Conservation (phyloP, 2,888 invertebrate genomes). For the Listrodromus nycthemerus region DNA sequence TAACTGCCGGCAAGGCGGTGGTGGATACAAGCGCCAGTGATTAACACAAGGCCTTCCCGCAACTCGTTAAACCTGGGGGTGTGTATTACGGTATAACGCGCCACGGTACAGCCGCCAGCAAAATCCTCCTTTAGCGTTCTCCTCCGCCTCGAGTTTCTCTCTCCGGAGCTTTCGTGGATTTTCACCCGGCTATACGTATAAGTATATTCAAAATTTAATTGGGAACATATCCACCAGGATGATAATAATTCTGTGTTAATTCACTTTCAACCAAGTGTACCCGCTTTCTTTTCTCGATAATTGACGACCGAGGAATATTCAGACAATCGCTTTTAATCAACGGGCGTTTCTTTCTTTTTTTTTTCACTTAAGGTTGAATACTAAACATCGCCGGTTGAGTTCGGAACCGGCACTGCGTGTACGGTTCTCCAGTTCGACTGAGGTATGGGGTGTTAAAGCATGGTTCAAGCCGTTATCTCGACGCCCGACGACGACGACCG, state of each 20-base stretch:
- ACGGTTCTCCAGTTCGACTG: slow-evolving; percentile 41
- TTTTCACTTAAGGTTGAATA: neutral
- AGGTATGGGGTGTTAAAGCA: slow-evolving; percentile 61
- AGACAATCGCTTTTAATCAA: slow-evolving; percentile 27
- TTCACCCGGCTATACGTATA: neutral
- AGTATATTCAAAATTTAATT: slow-evolving; percentile 36
- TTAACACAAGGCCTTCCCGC: slow-evolving; percentile 62
- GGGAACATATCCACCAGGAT: slow-evolving; percentile 11
- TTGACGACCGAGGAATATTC: slow-evolving; percentile 8
- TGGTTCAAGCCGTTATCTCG: slow-evolving; percentile 66
- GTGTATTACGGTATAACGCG: slow-evolving; percentile 61
- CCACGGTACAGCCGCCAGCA: slow-evolving; percentile 41
- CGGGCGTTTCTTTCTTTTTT: neutral
- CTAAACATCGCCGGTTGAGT: slow-evolving; percentile 47
- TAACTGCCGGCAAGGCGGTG: slow-evolving; percentile 63
- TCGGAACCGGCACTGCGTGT: slow-evolving; percentile 38
- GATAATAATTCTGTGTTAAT: slow-evolving; percentile 12
- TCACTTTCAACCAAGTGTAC: neutral
- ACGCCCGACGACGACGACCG: slow-evolving; percentile 46
- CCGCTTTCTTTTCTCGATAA: neutral
- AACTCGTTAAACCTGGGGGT: slow-evolving; percentile 61
- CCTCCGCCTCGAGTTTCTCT: neutral
- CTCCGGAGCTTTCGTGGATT: slow-evolving; percentile 17
- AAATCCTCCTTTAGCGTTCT: slow-evolving; percentile 40
- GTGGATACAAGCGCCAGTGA: slow-evolving; percentile 64